These are phyloP conservation scores for Brachionus koreanus DNA, from an alignment of 1,140 invertebrate genomes.

Conservation along the genomic window DNA sequence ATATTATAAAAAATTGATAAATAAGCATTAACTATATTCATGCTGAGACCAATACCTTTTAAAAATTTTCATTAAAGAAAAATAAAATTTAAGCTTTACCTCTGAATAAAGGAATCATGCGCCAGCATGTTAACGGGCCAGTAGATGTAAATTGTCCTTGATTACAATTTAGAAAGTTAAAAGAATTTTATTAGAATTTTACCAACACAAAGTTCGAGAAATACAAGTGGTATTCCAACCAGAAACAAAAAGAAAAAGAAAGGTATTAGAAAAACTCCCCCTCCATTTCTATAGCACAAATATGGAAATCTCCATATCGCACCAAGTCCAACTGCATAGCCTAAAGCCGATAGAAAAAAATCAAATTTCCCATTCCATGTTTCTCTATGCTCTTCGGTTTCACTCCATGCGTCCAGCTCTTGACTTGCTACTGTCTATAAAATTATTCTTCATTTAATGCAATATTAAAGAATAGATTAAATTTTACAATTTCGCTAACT, in stretches of 20 bases:
- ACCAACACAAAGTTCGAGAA: constrained; percentile 50
- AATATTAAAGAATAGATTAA: background rate
- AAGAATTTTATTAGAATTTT: constrained; percentile 46
- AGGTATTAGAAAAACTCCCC: constrained; percentile 54
- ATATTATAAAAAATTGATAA: constrained; percentile 72
- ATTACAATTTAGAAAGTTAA: background rate
- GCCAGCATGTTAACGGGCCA: constrained; percentile 59
- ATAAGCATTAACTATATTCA: constrained; percentile 44
- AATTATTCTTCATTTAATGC: background rate
- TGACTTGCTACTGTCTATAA: background rate
- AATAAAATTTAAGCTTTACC: background rate
- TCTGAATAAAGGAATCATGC: constrained; percentile 72
- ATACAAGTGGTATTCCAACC: constrained; percentile 50
- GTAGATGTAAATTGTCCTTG: constrained; percentile 58
- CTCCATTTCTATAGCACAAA: constrained; percentile 60
- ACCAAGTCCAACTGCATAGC: constrained; percentile 60
- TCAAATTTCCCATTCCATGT: constrained; percentile 61
- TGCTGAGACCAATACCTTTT: constrained; percentile 48
- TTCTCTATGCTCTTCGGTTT: constrained; percentile 61
- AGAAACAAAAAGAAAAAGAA: constrained; percentile 51
- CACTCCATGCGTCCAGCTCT: background rate
- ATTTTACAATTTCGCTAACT: constrained; percentile 9
- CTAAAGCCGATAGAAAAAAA: constrained; percentile 59
- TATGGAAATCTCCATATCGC: constrained; percentile 61
- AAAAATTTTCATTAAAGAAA: background rate